Evolutionary conservation across 2,113 vertebrate species (phyloP), one percentile per base, ranked within the genome.

Genomic region (Trachemys scripta): DNA sequence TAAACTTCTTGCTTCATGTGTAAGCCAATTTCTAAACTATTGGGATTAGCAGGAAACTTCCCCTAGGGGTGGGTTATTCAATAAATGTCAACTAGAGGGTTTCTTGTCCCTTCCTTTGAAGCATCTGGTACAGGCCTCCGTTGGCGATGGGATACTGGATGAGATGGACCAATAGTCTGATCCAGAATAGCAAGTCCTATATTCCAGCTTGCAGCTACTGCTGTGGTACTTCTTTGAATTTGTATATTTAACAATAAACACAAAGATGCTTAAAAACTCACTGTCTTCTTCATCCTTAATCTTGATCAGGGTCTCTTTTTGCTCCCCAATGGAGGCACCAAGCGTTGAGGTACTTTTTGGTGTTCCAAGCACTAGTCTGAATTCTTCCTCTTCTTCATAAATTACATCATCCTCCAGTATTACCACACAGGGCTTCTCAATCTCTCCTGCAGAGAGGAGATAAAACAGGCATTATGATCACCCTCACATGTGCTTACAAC

Each of bases 241-340:
- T 65, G 42, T n/a, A 42, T 20, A 87, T 65, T 53, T 53, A 8
- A 31, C 53, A 54, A 54, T 22, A 54, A 54, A 45, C 38, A 72
- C 25, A 29, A 85, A 85, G 45, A 83, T 4, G 49, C 49, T 83
- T 2, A 81, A 82, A 95, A 76, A 98, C 99, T 38, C 96, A 99
- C 99, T 99, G 97, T 99, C 99, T 95, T 99, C 99, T 82, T 98
- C 96, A 94, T 99, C 98, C 4, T 98, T 99, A 94, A 99, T 96
- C 65, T 98, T 99, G 96, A 99, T 95, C 92, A 98, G 17, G 0
- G 98, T 95, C 59, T 99, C 99, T 94, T 99, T 99, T 97, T 98
- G 98, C 76, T 99, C 98, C 62, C 98, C 99, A 10, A 98, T 29
- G 10, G 97, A 96, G 12, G 98, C 98, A 84, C 98, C 98, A 51